Evolutionary conservation across 2,113 vertebrate genomes (phyloP).

Genomic region (Forbesichthys papilliferus): DNA sequence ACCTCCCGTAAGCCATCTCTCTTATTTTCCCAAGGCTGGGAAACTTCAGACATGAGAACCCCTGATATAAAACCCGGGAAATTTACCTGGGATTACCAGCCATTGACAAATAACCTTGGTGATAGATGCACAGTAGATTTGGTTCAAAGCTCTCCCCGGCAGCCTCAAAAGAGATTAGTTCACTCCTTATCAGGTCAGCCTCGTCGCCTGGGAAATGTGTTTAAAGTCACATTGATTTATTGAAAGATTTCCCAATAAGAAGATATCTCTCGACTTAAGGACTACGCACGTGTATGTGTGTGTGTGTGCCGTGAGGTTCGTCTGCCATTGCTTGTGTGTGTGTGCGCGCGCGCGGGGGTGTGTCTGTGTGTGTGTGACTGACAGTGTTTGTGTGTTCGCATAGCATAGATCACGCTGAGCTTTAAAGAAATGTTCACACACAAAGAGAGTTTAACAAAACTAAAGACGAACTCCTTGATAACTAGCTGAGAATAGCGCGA

Average conservation of each 20-base stretch:
- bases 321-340: not conserved
- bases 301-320: not conserved
- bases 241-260: conserved; percentile 86
- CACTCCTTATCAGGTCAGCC: conserved; percentile 85
- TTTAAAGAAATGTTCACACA: conserved; percentile 40
- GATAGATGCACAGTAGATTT: conserved; percentile 85
- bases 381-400: conserved; percentile 54
- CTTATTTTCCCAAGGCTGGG: conserved; percentile 78
- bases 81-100: conserved; percentile 85
- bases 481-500: conserved; percentile 49
- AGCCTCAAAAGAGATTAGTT: conserved; percentile 86
- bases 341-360: not conserved
- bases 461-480: conserved; percentile 53
- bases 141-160: conserved; percentile 83
- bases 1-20: conserved; percentile 62
- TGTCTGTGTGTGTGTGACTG: conserved; percentile 1
- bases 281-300: conserved; percentile 46
- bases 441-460: conserved; percentile 57
- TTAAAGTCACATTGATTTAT: conserved; percentile 89
- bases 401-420: conserved; percentile 69
- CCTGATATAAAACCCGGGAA: conserved; percentile 83
- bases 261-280: conserved; percentile 75
- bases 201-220: conserved; percentile 82
- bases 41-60: conserved; percentile 84
- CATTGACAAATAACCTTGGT: conserved; percentile 87